phyloP scores from a whole-genome alignment of 2,888 invertebrate species.

The Trissonchulus sp. region DNA sequence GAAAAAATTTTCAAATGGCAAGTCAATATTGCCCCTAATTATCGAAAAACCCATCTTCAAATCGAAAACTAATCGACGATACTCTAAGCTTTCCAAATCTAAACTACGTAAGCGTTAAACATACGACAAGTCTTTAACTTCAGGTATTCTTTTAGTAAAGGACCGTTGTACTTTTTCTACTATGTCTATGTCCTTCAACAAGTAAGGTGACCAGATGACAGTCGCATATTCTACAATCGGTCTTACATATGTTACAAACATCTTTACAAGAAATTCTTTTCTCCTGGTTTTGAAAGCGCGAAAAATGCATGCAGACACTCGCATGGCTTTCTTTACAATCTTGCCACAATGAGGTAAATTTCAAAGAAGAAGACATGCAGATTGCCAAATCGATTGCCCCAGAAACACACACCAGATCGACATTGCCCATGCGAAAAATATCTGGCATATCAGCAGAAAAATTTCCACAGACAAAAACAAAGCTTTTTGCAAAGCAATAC shows the following conservation, averaged over 20 bases:
- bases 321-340: not conserved
- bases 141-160: conserved; percentile 22
- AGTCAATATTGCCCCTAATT: not conserved
- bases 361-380: not conserved
- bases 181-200: conserved; percentile 3
- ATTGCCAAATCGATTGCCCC: not conserved
- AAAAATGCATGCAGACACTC: conserved; percentile 1
- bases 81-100: conserved; percentile 13
- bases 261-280: not conserved
- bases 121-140: not conserved
- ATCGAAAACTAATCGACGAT: not conserved
- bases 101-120: not conserved
- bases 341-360: not conserved
- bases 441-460: not conserved
- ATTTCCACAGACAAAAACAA: not conserved
- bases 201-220: conserved; percentile 14
- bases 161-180: conserved; percentile 7
- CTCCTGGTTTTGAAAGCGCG: not conserved
- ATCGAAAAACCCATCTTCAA: not conserved
- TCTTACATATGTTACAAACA: conserved; percentile 19
- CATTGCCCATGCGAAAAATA: not conserved
- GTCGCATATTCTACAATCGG: conserved; percentile 23
- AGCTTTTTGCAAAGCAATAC: not conserved
- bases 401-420: not conserved
- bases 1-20: not conserved